Percentiles rank a stretch among this genome's conserved stretches.
Conservation (phyloP, 2,797 vertebrate species). For the Sebastolobus altivelis region DNA sequence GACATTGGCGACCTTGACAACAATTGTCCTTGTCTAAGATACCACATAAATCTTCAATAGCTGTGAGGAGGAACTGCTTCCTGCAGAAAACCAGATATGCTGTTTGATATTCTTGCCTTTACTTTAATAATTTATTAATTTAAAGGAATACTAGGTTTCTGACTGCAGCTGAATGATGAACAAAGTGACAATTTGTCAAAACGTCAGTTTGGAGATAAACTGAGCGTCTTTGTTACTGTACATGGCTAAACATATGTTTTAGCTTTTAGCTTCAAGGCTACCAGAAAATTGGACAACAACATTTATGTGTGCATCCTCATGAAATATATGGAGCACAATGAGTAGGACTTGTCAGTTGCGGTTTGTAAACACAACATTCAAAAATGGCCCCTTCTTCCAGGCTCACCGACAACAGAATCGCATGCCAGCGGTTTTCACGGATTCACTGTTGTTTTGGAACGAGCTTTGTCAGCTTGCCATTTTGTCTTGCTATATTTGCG, state of each 20-base stretch:
- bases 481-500: neutral
- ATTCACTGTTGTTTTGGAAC: neutral
- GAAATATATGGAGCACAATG: neutral
- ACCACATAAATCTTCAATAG: conserved; percentile 1
- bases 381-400: neutral
- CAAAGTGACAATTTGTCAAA: neutral
- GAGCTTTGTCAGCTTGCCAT: neutral
- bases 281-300: neutral
- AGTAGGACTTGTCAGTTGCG: neutral
- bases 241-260: neutral
- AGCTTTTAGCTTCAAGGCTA: neutral
- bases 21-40: conserved; percentile 6
- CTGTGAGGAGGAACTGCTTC: neutral
- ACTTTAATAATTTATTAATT: neutral
- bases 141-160: neutral
- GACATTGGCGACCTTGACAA: neutral
- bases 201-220: neutral
- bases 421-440: no score
- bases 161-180: neutral
- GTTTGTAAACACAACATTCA: neutral
- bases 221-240: neutral
- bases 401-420: no score
- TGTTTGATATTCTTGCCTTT: neutral
- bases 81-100: neutral
- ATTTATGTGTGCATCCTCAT: neutral